Conservation (phyloP, 2,113 vertebrate genomes). For the Callionymus lyra region DNA sequence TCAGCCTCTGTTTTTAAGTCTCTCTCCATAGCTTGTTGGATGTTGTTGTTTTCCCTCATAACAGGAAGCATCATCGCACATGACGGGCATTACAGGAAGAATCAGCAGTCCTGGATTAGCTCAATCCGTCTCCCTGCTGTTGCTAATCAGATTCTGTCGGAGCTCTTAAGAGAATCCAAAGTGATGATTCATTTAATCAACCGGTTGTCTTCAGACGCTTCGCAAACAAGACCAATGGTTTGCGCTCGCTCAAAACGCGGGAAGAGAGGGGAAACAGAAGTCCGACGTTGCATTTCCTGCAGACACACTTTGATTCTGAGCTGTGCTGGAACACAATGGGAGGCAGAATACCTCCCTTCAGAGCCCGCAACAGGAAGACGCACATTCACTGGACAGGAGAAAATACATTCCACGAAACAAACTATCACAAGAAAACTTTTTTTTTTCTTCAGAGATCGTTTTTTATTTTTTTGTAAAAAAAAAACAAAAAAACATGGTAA, state of each 20-base stretch:
- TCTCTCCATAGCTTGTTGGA: too few relatives aligned
- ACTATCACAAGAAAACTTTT: conserved; percentile 4
- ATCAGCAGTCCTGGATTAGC: conserved; percentile 45
- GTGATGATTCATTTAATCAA: conserved; percentile 28
- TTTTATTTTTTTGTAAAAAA: conserved; percentile 39
- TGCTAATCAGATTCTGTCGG: conserved; percentile 39
- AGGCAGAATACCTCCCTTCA: conserved; percentile 31
- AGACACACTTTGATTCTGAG: conserved; percentile 58
- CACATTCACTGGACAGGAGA: conserved; percentile 41
- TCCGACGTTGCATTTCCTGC: conserved; percentile 58
- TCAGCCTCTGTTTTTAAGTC: too few relatives aligned
- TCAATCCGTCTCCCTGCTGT: conserved; percentile 45
- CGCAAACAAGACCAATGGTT: background rate
- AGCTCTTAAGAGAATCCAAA: conserved; percentile 52
- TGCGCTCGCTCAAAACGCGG: conserved; percentile 7
- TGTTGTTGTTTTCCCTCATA: too few relatives aligned
- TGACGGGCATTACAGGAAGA: conserved; percentile 4
- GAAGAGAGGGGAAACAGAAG: conserved; percentile 47
- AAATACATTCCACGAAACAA: conserved; percentile 49
- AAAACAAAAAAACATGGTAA: conserved; percentile 50
- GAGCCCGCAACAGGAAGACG: conserved; percentile 54
- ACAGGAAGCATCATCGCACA: too few relatives aligned
- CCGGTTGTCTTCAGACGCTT: background rate
- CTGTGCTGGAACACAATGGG: conserved; percentile 55
- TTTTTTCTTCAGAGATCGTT: background rate